A percentile compares a stretch with the other conserved stretches of the same genome.
Conservation (phyloP, 2,113 vertebrate species). For the Acrocephalus arundinaceus region DNA sequence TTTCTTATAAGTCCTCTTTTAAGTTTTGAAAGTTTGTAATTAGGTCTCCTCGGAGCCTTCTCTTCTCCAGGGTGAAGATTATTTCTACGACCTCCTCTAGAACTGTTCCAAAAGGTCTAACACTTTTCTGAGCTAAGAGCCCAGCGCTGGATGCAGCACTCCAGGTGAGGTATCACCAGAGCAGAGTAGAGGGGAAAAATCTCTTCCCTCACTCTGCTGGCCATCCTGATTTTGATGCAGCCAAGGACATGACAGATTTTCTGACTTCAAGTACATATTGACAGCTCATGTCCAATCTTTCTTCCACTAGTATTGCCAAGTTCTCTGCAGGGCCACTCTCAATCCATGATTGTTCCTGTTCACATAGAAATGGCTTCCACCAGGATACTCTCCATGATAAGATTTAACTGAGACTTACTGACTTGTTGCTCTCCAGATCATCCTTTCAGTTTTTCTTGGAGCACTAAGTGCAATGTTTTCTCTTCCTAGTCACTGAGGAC, state of each 20-base stretch:
- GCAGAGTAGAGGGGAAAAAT: not conserved
- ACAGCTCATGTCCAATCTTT: not conserved
- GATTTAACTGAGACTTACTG: not conserved
- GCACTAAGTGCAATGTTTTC: not conserved
- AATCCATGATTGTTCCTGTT: not conserved
- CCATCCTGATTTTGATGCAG: not conserved
- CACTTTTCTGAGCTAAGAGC: not conserved
- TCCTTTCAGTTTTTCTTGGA: not conserved
- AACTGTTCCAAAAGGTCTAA: not conserved
- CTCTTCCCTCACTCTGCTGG: not conserved
- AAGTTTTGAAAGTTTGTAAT: not conserved
- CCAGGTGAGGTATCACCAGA: not conserved
- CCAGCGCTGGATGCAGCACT: not conserved
- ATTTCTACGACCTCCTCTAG: not conserved
- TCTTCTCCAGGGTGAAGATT: not conserved
- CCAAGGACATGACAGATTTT: rapidly evolving
- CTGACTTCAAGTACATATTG: not conserved
- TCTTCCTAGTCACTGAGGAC: not conserved
- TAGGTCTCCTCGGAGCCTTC: rapidly evolving
- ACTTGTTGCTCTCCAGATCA: not conserved
- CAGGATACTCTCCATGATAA: not conserved
- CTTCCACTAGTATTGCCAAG: not conserved
- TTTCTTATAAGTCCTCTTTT: not conserved
- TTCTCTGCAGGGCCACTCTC: not conserved
- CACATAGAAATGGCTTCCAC: not conserved